A percentile compares a stretch with the other conserved stretches of the same genome.
Conservation (phyloP, 53 echinoderm and acorn worm genomes). For the Hippasteria phrygiana region DNA sequence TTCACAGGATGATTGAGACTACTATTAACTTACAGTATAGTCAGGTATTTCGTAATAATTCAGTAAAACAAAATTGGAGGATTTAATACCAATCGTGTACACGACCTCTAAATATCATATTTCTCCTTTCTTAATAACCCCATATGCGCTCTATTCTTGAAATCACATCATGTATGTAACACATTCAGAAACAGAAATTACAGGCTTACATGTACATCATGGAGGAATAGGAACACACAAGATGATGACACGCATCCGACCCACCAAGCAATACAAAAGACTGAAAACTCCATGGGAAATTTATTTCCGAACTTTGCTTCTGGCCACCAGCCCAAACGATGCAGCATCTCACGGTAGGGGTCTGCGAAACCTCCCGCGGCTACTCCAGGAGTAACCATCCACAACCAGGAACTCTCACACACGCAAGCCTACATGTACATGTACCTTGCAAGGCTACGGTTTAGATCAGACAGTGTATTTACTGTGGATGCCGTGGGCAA, state of each 20-base stretch:
- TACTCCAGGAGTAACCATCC: background rate
- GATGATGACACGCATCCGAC: background rate
- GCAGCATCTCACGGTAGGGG: conserved; percentile 31
- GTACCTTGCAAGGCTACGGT: background rate
- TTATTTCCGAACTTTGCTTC: background rate
- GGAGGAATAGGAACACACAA: background rate
- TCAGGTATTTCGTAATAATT: no score
- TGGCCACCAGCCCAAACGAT: background rate
- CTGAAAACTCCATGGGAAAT: background rate
- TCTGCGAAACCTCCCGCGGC: background rate
- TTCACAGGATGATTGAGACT: no score
- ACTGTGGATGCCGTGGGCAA: conserved; percentile 1
- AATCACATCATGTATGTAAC: no score
- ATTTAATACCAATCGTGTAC: no score
- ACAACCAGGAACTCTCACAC: background rate
- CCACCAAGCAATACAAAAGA: background rate
- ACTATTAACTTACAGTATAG: no score
- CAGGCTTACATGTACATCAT: no score
- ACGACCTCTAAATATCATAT: no score
- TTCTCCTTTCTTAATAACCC: no score
- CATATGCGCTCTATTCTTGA: no score
- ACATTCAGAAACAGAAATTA: no score
- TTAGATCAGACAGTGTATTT: background rate
- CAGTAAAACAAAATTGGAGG: no score
- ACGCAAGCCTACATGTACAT: no score